Conservation (phyloP, 2,888 invertebrate genomes). For the Eristalinus sepulchralis region DNA sequence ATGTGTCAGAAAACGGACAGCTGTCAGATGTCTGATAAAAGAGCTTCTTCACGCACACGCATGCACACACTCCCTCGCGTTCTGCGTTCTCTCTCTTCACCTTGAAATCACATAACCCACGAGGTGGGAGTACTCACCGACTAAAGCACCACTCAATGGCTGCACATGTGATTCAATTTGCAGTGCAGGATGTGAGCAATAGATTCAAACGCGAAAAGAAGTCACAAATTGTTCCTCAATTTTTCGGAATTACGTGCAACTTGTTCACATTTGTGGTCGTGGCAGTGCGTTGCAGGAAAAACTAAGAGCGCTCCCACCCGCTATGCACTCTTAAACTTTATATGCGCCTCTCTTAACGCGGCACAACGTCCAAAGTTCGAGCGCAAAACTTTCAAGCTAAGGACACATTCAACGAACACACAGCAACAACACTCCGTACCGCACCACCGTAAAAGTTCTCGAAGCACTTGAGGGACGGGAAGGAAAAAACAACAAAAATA, state of each 20-base stretch:
- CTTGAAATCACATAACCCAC: not conserved
- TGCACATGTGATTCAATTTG: not conserved
- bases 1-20: not conserved
- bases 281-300: not conserved
- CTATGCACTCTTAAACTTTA: not conserved
- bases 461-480: constrained; percentile 19
- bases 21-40: constrained; percentile 16
- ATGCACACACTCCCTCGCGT: not conserved
- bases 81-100: not conserved
- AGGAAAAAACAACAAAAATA: constrained; percentile 23
- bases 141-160: not conserved
- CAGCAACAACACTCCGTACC: constrained; percentile 31
- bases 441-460: constrained; percentile 39
- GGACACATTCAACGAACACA: constrained; percentile 34
- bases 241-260: not conserved
- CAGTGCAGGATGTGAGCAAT: not conserved
- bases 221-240: not conserved
- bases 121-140: not conserved
- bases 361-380: constrained; percentile 10
- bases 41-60: not conserved
- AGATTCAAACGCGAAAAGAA: not conserved
- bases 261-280: not conserved
- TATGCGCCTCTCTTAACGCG: not conserved
- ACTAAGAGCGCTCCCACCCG: constrained; percentile 31
- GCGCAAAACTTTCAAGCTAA: constrained; percentile 28